Base-by-base conservation (phyloP, 1,140 invertebrate genomes). In the Myzus persicae region DNA sequence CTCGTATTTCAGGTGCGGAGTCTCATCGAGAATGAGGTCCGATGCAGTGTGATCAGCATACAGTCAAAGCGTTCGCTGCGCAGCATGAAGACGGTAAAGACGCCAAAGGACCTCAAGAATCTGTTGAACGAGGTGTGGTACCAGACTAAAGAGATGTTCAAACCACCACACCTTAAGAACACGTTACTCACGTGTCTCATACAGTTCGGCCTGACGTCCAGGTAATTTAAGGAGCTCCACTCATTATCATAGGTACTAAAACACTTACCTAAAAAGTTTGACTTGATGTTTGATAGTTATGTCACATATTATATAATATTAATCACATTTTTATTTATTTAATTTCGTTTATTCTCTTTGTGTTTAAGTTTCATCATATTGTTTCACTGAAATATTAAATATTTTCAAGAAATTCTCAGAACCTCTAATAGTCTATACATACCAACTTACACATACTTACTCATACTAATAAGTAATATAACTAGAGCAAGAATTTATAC, bases 121-220 rank as follows among this genome's bases (percentile, higher is more conserved):
- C 95, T 97, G 8, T 95, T 97, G 93, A 95, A 95, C 54, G 97
- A 97, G 94, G 96, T 97, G 94, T 96, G 96, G 96, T 95, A 96
- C 76, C 96, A 97, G 94, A 97, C 97, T 26, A 96, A 96, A 94
- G 96, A 96, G 11, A 95, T 97, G 14, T 97, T 97, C 95, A 96
- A 96, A 94, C 96, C 96, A 9, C 97, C 97, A 5, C 96, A 97
- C 95, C 95, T 97, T 84, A 96, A 96, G 94, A 97, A 97, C 94
- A 97, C 97, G 18, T 94, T 97, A n/a, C 95, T 97, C 44, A 97
- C 97, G 6, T 97, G 97, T 94, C 95, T 96, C 6, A 97, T 97
- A 94, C 97, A 97, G 94, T 97, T 97, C 94, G 97, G 97, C 42
- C 95, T 97, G 76, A 97, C 97, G 44, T 97, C 97, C 38, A 96